Base-by-base conservation (phyloP, 2,888 invertebrate species). In the Balanococcus diminutus region DNA sequence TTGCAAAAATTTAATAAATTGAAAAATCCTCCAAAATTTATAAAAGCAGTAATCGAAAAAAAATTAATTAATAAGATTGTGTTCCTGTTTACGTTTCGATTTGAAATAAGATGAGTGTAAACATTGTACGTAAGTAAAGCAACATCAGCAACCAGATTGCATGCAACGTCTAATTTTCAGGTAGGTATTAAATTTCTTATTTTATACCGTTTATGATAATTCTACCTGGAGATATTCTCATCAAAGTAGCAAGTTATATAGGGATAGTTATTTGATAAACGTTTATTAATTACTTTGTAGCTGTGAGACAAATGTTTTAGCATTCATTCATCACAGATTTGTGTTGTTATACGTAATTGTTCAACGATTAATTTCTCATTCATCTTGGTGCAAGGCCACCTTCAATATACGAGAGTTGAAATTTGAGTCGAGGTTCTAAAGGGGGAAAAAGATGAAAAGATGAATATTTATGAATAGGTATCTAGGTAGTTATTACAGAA, bases 381-480 rank as follows among this genome's bases (percentile, higher is more conserved):
- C 19, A 36, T 79, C n/a, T 36, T 28, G 28, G 19, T 11, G 9
- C 75, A 79, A 79, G 75, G 75, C 31, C 72, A 72, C 5, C 9
- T 31, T 72, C 72, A 72, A 72, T 32, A 61, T 25, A 72, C n/a
- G 31, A 72, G 16, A 72, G 16, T 79, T 79, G 75, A 79, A 79
- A 79, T 36, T 36, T 79, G 75, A 79, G 75, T 36, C 36, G 32
- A 79, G 36, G 28, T 79, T 79, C 16, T 31, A 67, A 67, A 14
- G 56, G 22, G 8, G 4, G 36, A 36, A 36, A 36, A 36, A 36
- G 8, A 36, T 6, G 8, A 56, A 56, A 56, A 56, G 22, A 56
- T 6, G 11, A 6, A 56, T 6, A 56, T 56, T 22, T 56, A 56
- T 56, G 56, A 56, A 56, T 51, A 14, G 16, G 16, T 42, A 42